Conservation (phyloP, 2,888 invertebrate genomes). For the Oligia strigilis region DNA sequence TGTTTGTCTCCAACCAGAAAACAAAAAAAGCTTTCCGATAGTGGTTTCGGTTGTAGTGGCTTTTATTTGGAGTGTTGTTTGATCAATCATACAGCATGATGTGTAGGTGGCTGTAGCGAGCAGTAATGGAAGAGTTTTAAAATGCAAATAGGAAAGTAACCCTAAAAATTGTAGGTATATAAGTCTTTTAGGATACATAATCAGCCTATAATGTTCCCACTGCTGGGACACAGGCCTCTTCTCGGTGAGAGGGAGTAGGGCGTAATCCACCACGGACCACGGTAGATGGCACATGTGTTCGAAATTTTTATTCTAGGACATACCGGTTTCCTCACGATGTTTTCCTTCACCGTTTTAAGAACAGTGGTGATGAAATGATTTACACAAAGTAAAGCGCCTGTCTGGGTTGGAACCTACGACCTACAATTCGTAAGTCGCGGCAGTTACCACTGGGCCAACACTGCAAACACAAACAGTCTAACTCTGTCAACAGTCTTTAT, state of each 20-base stretch:
- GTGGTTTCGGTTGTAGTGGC: conserved; percentile 16
- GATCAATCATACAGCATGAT: background rate
- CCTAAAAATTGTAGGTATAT: no score
- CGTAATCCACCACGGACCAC: background rate
- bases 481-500: background rate
- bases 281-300: background rate
- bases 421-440: background rate
- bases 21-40: conserved; percentile 9
- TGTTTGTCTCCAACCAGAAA: no score
- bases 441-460: background rate
- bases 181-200: background rate
- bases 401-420: background rate
- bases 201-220: background rate
- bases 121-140: background rate
- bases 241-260: background rate
- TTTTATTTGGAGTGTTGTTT: background rate
- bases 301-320: background rate
- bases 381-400: background rate
- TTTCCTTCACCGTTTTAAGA: background rate
- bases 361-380: background rate
- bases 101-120: background rate
- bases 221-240: background rate
- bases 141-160: background rate
- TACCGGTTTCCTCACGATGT: background rate
- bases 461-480: background rate